Evolutionary conservation across 2,888 invertebrate species (phyloP).

Genomic region (Ommatoiulus sabulosus): DNA sequence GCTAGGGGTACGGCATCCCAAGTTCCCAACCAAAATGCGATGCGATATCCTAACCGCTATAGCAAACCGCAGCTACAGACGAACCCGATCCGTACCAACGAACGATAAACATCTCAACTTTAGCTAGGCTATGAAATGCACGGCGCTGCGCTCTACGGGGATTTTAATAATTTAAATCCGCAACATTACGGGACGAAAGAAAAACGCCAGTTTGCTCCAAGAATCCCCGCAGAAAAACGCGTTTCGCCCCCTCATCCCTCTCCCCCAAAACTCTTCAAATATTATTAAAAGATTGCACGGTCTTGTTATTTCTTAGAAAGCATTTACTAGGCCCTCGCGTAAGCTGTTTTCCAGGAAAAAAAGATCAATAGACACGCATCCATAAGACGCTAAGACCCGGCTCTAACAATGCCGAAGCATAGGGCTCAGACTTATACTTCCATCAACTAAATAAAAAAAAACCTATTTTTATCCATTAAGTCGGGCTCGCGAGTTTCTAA

Average conservation of each 20-base stretch:
- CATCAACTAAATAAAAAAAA: slow-evolving; percentile 25
- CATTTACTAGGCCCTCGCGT: slow-evolving; percentile 40
- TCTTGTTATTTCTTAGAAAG: slow-evolving; percentile 52
- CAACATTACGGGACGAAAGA: slow-evolving; percentile 7
- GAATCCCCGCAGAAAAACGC: slow-evolving; percentile 28
- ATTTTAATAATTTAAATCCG: slow-evolving; percentile 28
- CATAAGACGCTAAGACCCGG: slow-evolving; percentile 6
- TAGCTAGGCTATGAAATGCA: neutral
- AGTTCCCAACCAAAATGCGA: neutral
- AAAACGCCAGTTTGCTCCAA: neutral
- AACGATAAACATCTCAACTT: slow-evolving; percentile 22
- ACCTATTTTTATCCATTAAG: slow-evolving; percentile 22
- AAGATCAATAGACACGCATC: slow-evolving; percentile 46
- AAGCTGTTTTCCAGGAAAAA: slow-evolving; percentile 47
- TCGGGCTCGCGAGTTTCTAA: slow-evolving; percentile 16
- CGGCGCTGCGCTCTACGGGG: neutral
- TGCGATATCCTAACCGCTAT: neutral
- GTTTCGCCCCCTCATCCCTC: neutral
- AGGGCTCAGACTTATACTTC: slow-evolving; percentile 10
- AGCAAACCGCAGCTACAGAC: neutral
- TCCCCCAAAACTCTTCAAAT: slow-evolving; percentile 29
- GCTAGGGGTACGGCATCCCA: neutral
- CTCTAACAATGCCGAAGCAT: slow-evolving; percentile 7
- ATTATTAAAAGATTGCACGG: slow-evolving; percentile 44
- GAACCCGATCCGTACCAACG: neutral